Evolutionary conservation across 2,888 invertebrate species (phyloP).

Genomic region (Apoda limacodes): DNA sequence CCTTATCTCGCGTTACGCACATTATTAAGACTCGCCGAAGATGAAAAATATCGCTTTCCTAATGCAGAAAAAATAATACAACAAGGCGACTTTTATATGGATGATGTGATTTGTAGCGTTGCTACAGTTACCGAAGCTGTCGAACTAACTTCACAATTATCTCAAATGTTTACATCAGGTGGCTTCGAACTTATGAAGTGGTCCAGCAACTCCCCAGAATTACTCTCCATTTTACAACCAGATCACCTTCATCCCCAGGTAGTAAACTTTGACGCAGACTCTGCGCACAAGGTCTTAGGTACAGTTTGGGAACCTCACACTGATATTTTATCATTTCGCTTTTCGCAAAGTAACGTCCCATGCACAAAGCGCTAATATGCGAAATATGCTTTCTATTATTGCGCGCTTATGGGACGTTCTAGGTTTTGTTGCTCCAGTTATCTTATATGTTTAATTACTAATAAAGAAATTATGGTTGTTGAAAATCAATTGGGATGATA

Average conservation of each 20-base stretch:
- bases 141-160: conserved; percentile 5
- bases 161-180: conserved; percentile 8
- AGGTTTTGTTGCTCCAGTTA: conserved; percentile 11
- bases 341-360: background rate
- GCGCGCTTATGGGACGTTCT: conserved; percentile 11
- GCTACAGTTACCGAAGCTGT: conserved; percentile 7
- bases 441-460: conserved; percentile 3
- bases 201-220: conserved; percentile 10
- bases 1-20: too few species aligned
- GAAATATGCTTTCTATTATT: conserved; percentile 9
- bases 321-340: conserved; percentile 7
- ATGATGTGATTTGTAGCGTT: conserved; percentile 11
- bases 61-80: conserved; percentile 9
- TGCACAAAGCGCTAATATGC: conserved; percentile 13
- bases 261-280: conserved; percentile 7
- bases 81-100: conserved; percentile 15
- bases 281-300: conserved; percentile 11
- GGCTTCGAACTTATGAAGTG: conserved; percentile 7
- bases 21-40: conserved; percentile 5
- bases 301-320: conserved; percentile 8
- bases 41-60: conserved; percentile 6
- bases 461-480: conserved; percentile 8
- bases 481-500: conserved; percentile 9
- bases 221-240: conserved; percentile 8
- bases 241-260: conserved; percentile 5